Conservation (phyloP, 2,888 invertebrate species). For the Caenorhabditis plicata region DNA sequence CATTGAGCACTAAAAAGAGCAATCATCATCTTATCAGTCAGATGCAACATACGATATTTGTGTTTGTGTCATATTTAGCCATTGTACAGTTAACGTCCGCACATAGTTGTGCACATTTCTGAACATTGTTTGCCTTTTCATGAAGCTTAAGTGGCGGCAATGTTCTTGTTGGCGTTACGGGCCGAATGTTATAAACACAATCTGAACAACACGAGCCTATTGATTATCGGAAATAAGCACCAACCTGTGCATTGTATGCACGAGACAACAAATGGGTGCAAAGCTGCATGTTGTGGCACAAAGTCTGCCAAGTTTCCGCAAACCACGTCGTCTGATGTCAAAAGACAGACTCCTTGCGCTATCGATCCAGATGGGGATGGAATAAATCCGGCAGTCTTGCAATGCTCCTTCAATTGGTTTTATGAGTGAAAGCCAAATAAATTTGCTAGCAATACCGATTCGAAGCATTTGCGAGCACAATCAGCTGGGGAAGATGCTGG, state of each 20-base stretch:
- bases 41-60: slow-evolving; percentile 47
- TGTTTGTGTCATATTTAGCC: slow-evolving; percentile 58
- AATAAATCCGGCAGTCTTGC: slow-evolving; percentile 62
- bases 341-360: slow-evolving; percentile 59
- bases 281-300: slow-evolving; percentile 61
- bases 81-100: slow-evolving; percentile 49
- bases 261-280: slow-evolving; percentile 61
- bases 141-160: slow-evolving; percentile 49
- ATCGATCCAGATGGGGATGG: slow-evolving; percentile 56
- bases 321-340: slow-evolving; percentile 56
- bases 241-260: slow-evolving; percentile 62
- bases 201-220: slow-evolving; percentile 31
- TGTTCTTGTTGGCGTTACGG: slow-evolving; percentile 43
- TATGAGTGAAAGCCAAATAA: not conserved
- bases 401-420: slow-evolving; percentile 44
- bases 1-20: slow-evolving; percentile 54
- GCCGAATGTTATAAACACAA: slow-evolving; percentile 57
- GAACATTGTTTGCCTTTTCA: slow-evolving; percentile 47
- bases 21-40: too few species aligned
- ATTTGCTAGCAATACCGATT: slow-evolving; percentile 29
- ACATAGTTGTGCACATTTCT: slow-evolving; percentile 59
- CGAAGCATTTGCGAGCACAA: slow-evolving; percentile 63
- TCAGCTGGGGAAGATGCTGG: slow-evolving; percentile 63
- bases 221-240: too few species aligned
- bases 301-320: slow-evolving; percentile 50